Evolutionary conservation across 1,140 invertebrate genomes (phyloP).

Genomic region (Chymomyza costata): DNA sequence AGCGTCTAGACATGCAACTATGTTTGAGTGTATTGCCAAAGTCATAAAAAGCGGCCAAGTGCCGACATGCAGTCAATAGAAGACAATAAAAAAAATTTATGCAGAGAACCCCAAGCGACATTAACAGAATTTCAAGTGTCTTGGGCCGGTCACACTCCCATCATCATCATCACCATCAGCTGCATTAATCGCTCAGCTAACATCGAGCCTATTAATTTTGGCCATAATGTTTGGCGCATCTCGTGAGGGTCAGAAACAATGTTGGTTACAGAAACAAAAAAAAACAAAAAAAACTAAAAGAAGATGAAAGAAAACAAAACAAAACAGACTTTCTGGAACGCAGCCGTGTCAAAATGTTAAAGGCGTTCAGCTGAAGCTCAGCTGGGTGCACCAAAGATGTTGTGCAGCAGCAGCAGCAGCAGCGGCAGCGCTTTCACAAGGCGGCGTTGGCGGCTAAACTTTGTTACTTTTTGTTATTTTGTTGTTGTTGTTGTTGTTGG

Average conservation of each 20-base stretch:
- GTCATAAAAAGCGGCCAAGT: slow-evolving; percentile 55
- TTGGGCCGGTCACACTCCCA: slow-evolving; percentile 1
- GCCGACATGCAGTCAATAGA: slow-evolving; percentile 45
- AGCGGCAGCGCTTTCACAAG: slow-evolving; percentile 56
- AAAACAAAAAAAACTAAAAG: slow-evolving; percentile 11
- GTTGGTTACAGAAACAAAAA: not conserved
- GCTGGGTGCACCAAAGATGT: slow-evolving; percentile 4
- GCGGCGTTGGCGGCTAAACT: slow-evolving; percentile 16
- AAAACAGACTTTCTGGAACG: no score
- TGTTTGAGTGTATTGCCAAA: slow-evolving; percentile 21
- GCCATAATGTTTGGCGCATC: no score
- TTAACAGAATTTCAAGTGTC: not conserved
- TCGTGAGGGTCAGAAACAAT: no score
- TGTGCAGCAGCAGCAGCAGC: not conserved
- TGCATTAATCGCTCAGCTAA: slow-evolving; percentile 13
- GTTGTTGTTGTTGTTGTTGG: not conserved
- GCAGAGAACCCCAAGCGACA: slow-evolving; percentile 13
- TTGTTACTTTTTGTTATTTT: slow-evolving; percentile 8
- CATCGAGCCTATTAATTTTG: slow-evolving; percentile 58
- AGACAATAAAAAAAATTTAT: slow-evolving; percentile 1
- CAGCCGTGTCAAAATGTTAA: slow-evolving; percentile 2
- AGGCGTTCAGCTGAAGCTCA: slow-evolving; percentile 20
- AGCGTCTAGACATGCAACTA: not conserved
- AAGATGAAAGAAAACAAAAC: no score
- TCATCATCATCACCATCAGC: slow-evolving; percentile 10